Base-by-base conservation (phyloP, 1,140 invertebrate genomes). In the Heliconius nattereri region DNA sequence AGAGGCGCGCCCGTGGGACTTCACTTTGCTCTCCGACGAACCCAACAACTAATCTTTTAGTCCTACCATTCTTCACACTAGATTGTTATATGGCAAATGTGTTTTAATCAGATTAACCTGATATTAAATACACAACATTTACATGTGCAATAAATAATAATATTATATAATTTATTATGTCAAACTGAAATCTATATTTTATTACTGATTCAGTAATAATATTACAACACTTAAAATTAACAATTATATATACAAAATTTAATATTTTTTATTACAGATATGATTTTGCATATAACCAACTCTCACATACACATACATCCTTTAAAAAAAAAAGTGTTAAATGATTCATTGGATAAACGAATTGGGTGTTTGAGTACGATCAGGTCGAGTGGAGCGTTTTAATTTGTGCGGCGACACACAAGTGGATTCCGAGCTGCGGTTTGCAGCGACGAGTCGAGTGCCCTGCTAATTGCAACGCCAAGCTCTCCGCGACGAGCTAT, bases 351-450 rank as follows among this genome's bases (percentile, higher is more conserved):
- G 86, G 86, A 89, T 91, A 86, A 87, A 89, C 90, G 89, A 93
- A 91, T 90, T 85, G 86, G 86, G 85, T 89, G 86, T 91, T 91
- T 86, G 87, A 92, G 86, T 82, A 87, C 85, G 89, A 93, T 91
- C 86, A 83, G 87, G 89, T 92, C 86, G 88, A 94, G 93, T 90
- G 91, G 85, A 84, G 88, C 86, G 90, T 94, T 94, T 94, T 93
- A 94, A 94, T 94, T 94, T 94, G 92, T 91, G 90, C 89, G 91
- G 91, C 91, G 92, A 92, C 91, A 93, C 86, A 92, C 89, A 87
- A 93, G 91, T 93, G 91, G 88, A 86, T 81, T 89, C 87, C 85
- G 87, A 84, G 91, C 85, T 82, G 89, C 87, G 89, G 88, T 87
- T 86, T 89, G 89, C 87, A 86, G 85, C 86, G 88, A 87, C 86